These are phyloP conservation scores for Parazoanthus swiftii DNA, from an alignment of 92 coral and sea anemone genomes.

Conservation along the genomic window DNA sequence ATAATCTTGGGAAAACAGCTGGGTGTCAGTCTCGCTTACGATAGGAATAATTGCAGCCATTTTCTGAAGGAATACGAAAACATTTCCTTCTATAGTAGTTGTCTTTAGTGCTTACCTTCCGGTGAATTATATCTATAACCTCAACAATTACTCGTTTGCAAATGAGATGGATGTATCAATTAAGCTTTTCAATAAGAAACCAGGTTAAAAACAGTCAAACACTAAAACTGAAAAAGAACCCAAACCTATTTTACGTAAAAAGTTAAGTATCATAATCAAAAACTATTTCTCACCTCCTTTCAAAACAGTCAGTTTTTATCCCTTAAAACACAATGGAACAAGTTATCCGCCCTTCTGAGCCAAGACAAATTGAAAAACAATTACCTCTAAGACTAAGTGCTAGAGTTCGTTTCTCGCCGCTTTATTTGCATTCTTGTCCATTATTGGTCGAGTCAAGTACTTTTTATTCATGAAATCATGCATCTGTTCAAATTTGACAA, in stretches of 20 bases:
- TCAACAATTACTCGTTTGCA: too few relatives aligned
- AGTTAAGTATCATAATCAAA: background rate
- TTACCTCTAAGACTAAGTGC: background rate
- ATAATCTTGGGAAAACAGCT: background rate
- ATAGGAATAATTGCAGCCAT: background rate
- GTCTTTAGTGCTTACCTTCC: too few relatives aligned
- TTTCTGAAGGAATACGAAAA: too few relatives aligned
- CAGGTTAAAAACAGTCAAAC: background rate
- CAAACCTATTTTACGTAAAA: background rate
- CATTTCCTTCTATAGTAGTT: too few relatives aligned
- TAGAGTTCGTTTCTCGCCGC: background rate
- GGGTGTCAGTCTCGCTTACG: background rate
- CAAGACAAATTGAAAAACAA: background rate
- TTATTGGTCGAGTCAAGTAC: too few relatives aligned
- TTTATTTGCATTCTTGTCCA: background rate
- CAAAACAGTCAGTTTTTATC: background rate
- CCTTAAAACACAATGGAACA: background rate
- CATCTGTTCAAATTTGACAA: too few relatives aligned
- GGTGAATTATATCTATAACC: too few relatives aligned
- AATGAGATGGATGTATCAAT: background rate
- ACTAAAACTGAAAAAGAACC: too few relatives aligned
- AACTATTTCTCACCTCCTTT: background rate
- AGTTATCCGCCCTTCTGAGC: background rate
- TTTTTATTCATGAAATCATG: too few relatives aligned
- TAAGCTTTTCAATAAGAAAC: background rate